Evolutionary conservation across 2,113 vertebrate genomes (phyloP).

Genomic region (Tichodroma muraria): DNA sequence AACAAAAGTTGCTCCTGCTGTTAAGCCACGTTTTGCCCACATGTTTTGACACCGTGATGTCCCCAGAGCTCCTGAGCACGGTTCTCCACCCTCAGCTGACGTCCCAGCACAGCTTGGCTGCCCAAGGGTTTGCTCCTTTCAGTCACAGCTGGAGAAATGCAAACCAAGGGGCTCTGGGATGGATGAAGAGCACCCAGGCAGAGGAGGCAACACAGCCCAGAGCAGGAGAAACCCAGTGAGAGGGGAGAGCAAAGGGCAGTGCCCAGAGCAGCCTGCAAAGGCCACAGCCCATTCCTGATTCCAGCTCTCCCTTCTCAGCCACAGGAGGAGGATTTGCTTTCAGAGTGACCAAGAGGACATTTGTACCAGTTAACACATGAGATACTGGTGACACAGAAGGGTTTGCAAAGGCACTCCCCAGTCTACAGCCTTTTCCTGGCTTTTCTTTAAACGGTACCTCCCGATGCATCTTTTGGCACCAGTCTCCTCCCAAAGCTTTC

Average conservation of each 20-base stretch:
- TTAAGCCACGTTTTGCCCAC: neutral
- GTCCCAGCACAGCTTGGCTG: neutral
- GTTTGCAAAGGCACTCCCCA: neutral
- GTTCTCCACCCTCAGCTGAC: neutral
- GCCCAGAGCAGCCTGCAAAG: neutral
- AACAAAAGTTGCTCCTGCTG: neutral
- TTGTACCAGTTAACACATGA: neutral
- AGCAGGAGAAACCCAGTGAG: neutral
- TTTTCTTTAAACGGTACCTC: neutral
- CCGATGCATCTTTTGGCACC: neutral
- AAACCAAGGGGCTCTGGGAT: neutral
- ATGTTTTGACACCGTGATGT: neutral
- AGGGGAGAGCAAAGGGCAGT: neutral
- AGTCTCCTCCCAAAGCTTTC: neutral
- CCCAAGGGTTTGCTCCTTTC: neutral
- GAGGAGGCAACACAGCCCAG: neutral
- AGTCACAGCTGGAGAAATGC: neutral
- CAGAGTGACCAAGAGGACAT: neutral
- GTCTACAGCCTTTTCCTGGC: neutral
- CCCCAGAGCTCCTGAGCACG: neutral
- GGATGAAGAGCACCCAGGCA: neutral
- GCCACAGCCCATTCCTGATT: neutral
- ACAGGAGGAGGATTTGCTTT: neutral
- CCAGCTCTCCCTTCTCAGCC: neutral
- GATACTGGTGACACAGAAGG: neutral